These are phyloP conservation scores for Anthoscopus minutus DNA, from an alignment of 2,113 vertebrate genomes.

Conservation along the genomic window DNA sequence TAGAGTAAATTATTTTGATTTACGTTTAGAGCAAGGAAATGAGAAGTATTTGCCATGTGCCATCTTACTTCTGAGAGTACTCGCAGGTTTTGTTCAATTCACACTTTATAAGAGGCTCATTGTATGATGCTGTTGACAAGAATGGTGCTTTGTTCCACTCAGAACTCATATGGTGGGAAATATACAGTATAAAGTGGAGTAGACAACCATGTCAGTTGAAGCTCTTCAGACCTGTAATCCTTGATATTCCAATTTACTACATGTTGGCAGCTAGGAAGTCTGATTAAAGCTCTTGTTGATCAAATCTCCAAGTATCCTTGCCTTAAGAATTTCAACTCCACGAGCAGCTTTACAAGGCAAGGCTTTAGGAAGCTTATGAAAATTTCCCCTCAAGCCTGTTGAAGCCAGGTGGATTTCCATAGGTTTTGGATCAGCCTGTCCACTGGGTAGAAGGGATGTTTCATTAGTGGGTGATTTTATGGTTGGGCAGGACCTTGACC, in stretches of 20 bases:
- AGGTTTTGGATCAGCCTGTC: background rate
- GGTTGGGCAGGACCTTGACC: background rate
- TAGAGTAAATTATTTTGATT: background rate
- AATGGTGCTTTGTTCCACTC: background rate
- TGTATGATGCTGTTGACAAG: background rate
- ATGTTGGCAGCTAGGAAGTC: background rate
- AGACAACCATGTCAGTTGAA: background rate
- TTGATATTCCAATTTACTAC: background rate
- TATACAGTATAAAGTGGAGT: background rate
- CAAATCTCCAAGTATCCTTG: background rate
- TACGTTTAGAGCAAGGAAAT: background rate
- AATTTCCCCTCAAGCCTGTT: background rate
- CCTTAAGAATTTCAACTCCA: background rate
- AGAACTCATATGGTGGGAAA: background rate
- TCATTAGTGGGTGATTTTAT: background rate
- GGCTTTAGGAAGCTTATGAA: background rate
- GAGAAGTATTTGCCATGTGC: background rate
- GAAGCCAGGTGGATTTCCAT: background rate
- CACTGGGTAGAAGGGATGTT: background rate
- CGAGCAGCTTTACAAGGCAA: background rate
- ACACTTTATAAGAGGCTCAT: background rate
- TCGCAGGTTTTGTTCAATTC: background rate
- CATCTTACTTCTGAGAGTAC: background rate
- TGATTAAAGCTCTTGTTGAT: background rate
- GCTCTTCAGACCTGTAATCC: background rate